Evolutionary conservation across 2,888 invertebrate species (phyloP).

Genomic region (Tromatobia lineatoria): DNA sequence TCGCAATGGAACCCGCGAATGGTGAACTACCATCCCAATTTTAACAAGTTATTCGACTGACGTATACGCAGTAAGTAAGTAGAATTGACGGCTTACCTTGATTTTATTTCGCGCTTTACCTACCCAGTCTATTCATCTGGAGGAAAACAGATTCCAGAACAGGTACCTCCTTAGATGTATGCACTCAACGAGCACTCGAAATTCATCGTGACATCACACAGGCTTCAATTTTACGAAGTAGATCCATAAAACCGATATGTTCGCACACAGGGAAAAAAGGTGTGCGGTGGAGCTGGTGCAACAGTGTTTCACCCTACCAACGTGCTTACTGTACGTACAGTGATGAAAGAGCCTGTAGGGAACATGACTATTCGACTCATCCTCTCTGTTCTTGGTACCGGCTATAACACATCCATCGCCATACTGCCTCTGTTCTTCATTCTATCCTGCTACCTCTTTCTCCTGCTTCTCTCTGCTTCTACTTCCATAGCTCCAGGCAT

Average conservation of each 20-base stretch:
- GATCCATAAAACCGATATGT: constrained; percentile 21
- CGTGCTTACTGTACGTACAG: neutral
- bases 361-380: constrained; percentile 10
- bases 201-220: constrained; percentile 29
- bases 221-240: constrained; percentile 45
- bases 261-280: neutral
- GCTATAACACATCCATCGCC: constrained; percentile 14
- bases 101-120: neutral
- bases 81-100: neutral
- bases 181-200: neutral
- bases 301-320: neutral
- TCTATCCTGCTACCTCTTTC: constrained; percentile 6
- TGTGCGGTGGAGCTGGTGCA: neutral
- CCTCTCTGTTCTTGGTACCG: neutral
- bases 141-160: neutral
- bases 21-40: neutral
- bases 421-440: constrained; percentile 25
- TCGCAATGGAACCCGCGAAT: neutral
- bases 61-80: neutral
- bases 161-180: neutral
- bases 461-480: constrained; percentile 10
- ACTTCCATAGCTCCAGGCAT: constrained; percentile 28
- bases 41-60: constrained; percentile 1
- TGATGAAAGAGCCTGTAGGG: constrained; percentile 1
- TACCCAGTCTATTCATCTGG: neutral